phyloP scores from a whole-genome alignment of 2,888 invertebrate genomes.

The Drosophila mulleri region DNA sequence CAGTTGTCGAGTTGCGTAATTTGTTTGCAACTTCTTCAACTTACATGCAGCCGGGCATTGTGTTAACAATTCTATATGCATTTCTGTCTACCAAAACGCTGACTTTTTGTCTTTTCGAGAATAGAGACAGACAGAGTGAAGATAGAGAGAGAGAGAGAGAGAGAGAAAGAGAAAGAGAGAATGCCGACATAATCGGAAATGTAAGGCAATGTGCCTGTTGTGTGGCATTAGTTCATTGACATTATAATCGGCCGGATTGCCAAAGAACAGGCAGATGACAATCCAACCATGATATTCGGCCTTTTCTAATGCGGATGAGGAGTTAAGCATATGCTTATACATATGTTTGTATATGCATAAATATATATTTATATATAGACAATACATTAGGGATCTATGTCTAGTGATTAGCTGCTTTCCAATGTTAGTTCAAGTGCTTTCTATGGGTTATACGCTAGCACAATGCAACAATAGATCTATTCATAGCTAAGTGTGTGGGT shows the following conservation, averaged over 20 bases:
- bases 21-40: constrained; percentile 72
- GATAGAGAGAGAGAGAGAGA: neutral
- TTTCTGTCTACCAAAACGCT: constrained; percentile 44
- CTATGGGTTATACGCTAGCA: constrained; percentile 24
- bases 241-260: constrained; percentile 57
- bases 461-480: constrained; percentile 40
- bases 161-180: constrained; percentile 23
- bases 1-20: constrained; percentile 73
- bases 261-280: constrained; percentile 48
- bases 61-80: constrained; percentile 52
- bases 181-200: constrained; percentile 68
- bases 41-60: constrained; percentile 46
- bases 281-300: constrained; percentile 29
- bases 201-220: constrained; percentile 66
- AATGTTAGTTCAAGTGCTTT: constrained; percentile 39
- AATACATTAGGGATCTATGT: constrained; percentile 10
- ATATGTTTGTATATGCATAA: neutral
- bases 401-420: constrained; percentile 26
- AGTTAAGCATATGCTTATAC: neutral
- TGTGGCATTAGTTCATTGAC: constrained; percentile 56
- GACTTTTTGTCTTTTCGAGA: constrained; percentile 42
- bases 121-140: neutral
- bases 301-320: neutral
- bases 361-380: neutral
- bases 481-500: constrained; percentile 27